A percentile compares a stretch with the other conserved stretches of the same genome.
These are phyloP conservation scores for Salvelinus namaycush DNA, from an alignment of 2,113 vertebrate species.

Conservation along the genomic window DNA sequence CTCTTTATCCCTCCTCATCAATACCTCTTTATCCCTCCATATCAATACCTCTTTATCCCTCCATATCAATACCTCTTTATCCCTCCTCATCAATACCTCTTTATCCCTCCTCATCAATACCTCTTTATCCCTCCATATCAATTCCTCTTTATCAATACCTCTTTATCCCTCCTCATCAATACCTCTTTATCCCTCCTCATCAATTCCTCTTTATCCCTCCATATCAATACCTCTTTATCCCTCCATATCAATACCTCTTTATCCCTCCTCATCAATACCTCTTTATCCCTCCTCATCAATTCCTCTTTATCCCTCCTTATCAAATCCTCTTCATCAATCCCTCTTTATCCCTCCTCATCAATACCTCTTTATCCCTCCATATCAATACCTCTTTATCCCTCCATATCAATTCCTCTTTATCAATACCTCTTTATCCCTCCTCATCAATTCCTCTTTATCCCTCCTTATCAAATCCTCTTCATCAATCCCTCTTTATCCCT, in stretches of 20 bases:
- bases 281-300: slow-evolving; percentile 16
- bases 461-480: not conserved
- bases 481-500: slow-evolving; percentile 34
- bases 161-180: slow-evolving; percentile 21
- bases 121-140: not conserved
- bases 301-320: not conserved
- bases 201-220: no score
- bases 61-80: not conserved
- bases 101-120: not conserved
- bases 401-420: no score
- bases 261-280: no score
- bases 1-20: slow-evolving; percentile 2
- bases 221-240: no score
- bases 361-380: slow-evolving; percentile 4
- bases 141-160: slow-evolving; percentile 5
- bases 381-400: no score
- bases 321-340: no score
- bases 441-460: not conserved
- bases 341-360: slow-evolving; percentile 13
- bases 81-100: not conserved
- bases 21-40: not conserved
- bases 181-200: slow-evolving; percentile 11
- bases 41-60: not conserved
- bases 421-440: not conserved
- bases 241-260: no score